Percentiles rank a stretch among this genome's conserved stretches.
Evolutionary conservation across 2,797 vertebrate species (phyloP).

Genomic region (Sebastolobus altivelis): DNA sequence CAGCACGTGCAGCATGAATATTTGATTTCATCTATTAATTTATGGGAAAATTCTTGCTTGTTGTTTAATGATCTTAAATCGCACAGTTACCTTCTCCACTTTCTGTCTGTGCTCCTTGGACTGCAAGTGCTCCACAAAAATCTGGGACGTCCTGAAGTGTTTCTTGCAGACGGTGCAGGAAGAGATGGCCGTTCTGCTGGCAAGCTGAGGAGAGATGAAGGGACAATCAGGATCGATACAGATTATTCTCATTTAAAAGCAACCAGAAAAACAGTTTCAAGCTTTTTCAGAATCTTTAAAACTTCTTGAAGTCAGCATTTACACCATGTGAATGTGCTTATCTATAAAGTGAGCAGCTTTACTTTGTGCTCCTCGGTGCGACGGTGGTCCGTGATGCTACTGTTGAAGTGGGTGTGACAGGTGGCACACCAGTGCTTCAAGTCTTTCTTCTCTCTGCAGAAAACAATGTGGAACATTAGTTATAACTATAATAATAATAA

Average conservation of each 20-base stretch:
- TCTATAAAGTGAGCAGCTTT: slow-evolving; percentile 26
- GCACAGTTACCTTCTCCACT: slow-evolving; percentile 86
- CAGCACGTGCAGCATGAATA: background rate
- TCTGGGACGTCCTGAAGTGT: slow-evolving; percentile 92
- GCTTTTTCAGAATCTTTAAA: background rate
- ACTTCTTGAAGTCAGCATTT: background rate
- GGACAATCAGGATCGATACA: background rate
- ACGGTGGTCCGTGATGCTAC: slow-evolving; percentile 90
- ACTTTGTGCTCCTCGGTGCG: slow-evolving; percentile 95
- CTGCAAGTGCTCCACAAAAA: slow-evolving; percentile 95
- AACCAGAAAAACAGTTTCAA: background rate
- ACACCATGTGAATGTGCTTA: background rate
- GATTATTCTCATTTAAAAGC: background rate
- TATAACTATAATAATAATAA: background rate
- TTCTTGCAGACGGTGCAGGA: slow-evolving; percentile 94
- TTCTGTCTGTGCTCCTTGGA: slow-evolving; percentile 91
- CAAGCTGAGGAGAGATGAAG: slow-evolving; percentile 81
- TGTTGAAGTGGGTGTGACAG: slow-evolving; percentile 91
- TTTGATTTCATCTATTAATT: background rate
- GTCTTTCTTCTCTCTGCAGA: slow-evolving; percentile 88
- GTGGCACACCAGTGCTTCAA: slow-evolving; percentile 91
- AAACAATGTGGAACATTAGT: background rate
- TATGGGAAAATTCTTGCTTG: background rate
- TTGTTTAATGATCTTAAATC: background rate
- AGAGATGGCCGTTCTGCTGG: slow-evolving; percentile 88